These are phyloP conservation scores for Drosophila serrata DNA, from an alignment of 1,140 invertebrate species.

Conservation along the genomic window DNA sequence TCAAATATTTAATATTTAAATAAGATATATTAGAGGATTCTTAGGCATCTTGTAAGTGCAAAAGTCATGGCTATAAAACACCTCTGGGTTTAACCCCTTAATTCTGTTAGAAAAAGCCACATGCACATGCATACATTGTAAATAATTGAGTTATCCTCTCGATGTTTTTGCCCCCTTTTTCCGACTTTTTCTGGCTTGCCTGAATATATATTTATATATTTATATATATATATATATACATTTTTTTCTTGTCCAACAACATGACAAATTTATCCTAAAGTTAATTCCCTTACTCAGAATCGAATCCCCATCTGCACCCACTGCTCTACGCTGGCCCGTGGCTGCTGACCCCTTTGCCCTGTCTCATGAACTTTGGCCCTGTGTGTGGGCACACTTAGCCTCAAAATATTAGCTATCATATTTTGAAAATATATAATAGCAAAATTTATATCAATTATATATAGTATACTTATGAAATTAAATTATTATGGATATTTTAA, in stretches of 20 bases:
- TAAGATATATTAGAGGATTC: background rate
- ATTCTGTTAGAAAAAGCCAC: constrained; percentile 22
- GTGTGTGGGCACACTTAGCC: background rate
- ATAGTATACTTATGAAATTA: no score
- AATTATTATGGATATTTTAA: background rate
- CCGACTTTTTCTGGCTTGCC: background rate
- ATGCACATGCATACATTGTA: constrained; percentile 44
- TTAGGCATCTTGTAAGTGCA: background rate
- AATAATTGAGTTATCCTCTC: constrained; percentile 43
- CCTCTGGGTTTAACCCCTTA: constrained; percentile 26
- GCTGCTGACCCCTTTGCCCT: constrained; percentile 49
- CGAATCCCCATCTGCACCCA: constrained; percentile 6
- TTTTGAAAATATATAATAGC: background rate
- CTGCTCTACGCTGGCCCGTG: constrained; percentile 7
- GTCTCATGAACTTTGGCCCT: constrained; percentile 55
- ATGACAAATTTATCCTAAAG: constrained; percentile 63
- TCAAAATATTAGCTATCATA: background rate
- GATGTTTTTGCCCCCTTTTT: constrained; percentile 7
- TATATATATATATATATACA: background rate
- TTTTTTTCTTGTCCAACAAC: constrained; percentile 32
- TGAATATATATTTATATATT: background rate
- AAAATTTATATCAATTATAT: background rate
- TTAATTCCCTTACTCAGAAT: constrained; percentile 41
- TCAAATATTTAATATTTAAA: background rate
- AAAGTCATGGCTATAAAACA: constrained; percentile 19